Evolutionary conservation across 2,113 vertebrate species (phyloP), one percentile per base, ranked within the genome.

Genomic region (Bagarius yarrelli): DNA sequence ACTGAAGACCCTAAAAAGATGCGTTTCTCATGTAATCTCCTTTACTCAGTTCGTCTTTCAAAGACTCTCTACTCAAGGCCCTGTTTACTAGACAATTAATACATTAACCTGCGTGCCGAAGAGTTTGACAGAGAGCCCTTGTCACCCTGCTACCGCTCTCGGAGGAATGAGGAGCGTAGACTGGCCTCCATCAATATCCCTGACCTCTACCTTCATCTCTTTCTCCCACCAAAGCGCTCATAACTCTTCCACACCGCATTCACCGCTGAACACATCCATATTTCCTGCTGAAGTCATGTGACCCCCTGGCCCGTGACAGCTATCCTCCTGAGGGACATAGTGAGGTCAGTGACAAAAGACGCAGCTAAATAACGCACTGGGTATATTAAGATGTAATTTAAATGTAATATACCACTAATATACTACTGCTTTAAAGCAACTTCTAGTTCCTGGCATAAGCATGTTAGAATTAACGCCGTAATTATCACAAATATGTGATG

Each of bases 81-180:
- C 64, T 80, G 82, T 84, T 84, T 86, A 86, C 82, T 36, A 70
- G 82, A 75, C 74, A 84, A 84, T 84, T 82, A 84, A 86, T 84
- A 86, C 73, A 84, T 86, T 82, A 84, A 79, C 77, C 67, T 60
- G 56, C 76, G 64, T 73, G 82, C 67, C 76, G 82, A 81, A 64
- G 80, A 82, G 76, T 84, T 82, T 80, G 76, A 83, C 63, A 44
- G 71, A 82, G 78, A 77, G 59, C 67, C 69, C 80, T 77, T 69
- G 66, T 82, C 80, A 78, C 52, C 57, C 70, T 64, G 67, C 83
- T 77, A 36, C 61, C 36, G 34, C 69, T 71, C 59, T 78, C 79
- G 76, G 55, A 81, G 75, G 27, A 77, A 76, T 77, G 66, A 82
- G 85, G 66, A 61, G 64, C 55, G 21, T 61, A 75, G 69, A 18